Conservation (phyloP, 1,140 invertebrate genomes). For the Megalopta genalis region DNA sequence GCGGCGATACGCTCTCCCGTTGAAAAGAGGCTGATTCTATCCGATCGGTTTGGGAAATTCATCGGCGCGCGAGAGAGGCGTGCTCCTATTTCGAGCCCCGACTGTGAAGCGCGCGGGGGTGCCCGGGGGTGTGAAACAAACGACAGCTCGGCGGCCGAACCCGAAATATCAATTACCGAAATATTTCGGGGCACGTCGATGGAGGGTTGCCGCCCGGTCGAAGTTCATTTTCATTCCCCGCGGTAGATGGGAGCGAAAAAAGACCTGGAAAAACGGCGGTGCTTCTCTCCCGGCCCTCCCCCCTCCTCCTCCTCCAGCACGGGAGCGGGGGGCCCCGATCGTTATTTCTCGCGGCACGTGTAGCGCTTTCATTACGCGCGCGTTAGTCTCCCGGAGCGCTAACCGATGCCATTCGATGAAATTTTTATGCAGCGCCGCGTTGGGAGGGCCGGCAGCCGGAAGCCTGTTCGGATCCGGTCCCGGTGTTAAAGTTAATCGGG, state of each 20-base stretch:
- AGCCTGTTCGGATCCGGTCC: conserved; percentile 5
- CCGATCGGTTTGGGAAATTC: conserved; percentile 8
- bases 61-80: background rate
- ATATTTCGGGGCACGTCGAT: background rate
- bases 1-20: background rate
- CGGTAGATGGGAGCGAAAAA: conserved; percentile 1
- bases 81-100: background rate
- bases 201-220: background rate
- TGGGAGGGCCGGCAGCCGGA: background rate
- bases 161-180: conserved; percentile 40
- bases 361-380: conserved; percentile 47
- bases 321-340: background rate
- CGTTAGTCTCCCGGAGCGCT: conserved; percentile 17
- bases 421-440: conserved; percentile 53
- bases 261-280: background rate
- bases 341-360: conserved; percentile 54
- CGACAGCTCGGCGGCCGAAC: background rate
- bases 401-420: conserved; percentile 55
- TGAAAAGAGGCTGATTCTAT: conserved; percentile 3
- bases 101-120: too few species aligned
- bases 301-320: too few species aligned
- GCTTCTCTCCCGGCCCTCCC: too few species aligned
- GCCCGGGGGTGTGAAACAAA: conserved; percentile 13
- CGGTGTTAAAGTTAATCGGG: conserved; percentile 58
- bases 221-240: conserved; percentile 21